Evolutionary conservation across 1,140 invertebrate species (phyloP), one percentile per base, ranked within the genome.

Genomic region (Anastrepha obliqua): DNA sequence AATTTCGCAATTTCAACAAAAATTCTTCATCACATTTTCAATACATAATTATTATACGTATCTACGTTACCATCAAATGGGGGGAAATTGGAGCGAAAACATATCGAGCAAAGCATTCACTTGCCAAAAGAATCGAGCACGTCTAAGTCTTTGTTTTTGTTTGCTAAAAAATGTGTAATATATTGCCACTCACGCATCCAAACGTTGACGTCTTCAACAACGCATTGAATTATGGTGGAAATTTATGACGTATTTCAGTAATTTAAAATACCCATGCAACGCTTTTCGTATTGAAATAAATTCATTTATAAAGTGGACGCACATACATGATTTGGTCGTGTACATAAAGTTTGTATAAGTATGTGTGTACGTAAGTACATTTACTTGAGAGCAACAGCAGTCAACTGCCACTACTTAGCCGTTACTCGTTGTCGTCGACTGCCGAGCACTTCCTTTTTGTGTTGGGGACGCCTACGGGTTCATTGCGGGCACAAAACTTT

Each of bases 181-280:
- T 74, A 81, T 81, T 55, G 74, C 74, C 74, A 81, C 74, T 81
- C 74, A 81, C 20, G 74, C 20, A n/a, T n/a, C 20, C 74, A 51
- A 55, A 9, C 15, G 17, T 55, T 81, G 74, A 81, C 74, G 74
- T 81, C 47, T 44, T 11, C 44, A 81, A 81, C n/a, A 17, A 17
- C 13, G 55, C 47, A 55, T n/a, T 29, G 47, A 81, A 81, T 55
- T 55, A n/a, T 55, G 47, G 17, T 81, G 74, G n/a, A 4, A n/a
- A 2, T 47, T 55, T 58, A 81, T 81, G 74, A 81, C 74, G 74
- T 81, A 81, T 55, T 20, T 81, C 8, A 20, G n/a, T 7, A 81
- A 58, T 51, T 67, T 11, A 15, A 67, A 29, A 29, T 67, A 1
- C 64, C 64, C 5, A 8, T 29, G 13, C 67, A n/a, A 81, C 51